Conservation (phyloP, 2,113 vertebrate genomes). For the Emydocephalus ijimae region DNA sequence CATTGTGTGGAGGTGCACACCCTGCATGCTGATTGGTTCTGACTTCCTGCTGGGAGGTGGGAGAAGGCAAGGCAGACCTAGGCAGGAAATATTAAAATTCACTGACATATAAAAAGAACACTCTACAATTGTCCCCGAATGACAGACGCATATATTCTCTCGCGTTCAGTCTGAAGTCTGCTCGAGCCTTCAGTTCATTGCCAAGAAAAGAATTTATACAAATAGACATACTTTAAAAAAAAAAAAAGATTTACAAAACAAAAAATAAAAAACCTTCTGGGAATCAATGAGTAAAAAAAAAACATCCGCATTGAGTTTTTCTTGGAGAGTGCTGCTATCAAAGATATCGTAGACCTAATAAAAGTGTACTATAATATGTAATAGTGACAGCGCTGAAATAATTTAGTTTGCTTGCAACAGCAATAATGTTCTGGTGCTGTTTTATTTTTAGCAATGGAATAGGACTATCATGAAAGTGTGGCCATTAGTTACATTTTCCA, state of each 20-base stretch:
- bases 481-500: background rate
- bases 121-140: background rate
- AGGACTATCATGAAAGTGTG: background rate
- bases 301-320: background rate
- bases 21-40: background rate
- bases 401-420: slow-evolving; percentile 6
- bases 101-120: background rate
- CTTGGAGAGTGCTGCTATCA: background rate
- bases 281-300: background rate
- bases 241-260: background rate
- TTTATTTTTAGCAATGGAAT: background rate
- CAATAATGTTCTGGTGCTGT: background rate
- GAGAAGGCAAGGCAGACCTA: background rate
- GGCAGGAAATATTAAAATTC: background rate
- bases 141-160: background rate
- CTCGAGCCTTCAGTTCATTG: background rate
- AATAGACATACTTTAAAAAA: background rate
- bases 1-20: background rate
- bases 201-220: slow-evolving; percentile 2
- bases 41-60: background rate
- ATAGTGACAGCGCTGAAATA: slow-evolving; percentile 13
- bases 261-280: background rate
- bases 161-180: background rate
- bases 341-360: slow-evolving; percentile 18
- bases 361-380: slow-evolving; percentile 20